Percentiles rank a stretch among this genome's conserved stretches.
Evolutionary conservation across 37 sponge, comb jelly and placozoan species (phyloP).

Genomic region (Cladorhizidae sp.): DNA sequence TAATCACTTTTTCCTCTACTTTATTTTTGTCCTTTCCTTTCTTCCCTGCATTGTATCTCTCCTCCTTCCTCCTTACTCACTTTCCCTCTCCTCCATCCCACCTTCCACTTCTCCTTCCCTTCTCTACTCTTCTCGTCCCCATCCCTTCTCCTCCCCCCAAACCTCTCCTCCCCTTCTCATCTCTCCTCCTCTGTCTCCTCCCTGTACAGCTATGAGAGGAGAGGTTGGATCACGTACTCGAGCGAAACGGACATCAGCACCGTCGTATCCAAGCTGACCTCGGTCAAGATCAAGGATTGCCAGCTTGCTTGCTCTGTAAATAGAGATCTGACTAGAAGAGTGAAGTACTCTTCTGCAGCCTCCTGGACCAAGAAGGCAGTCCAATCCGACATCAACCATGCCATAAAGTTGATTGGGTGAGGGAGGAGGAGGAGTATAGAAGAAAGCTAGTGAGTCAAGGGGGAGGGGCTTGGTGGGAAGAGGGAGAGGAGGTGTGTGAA

Average conservation of each 20-base stretch:
- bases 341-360: conserved; percentile 56
- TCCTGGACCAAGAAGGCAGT: conserved; percentile 56
- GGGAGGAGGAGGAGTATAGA: neutral
- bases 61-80: too few relatives aligned
- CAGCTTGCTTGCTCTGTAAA: conserved; percentile 77
- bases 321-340: conserved; percentile 83
- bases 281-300: conserved; percentile 47
- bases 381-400: conserved; percentile 59
- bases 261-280: conserved; percentile 53
- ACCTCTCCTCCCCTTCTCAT: neutral
- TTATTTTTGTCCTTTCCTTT: too few relatives aligned
- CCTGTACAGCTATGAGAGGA: conserved; percentile 74
- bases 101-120: neutral
- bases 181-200: too few relatives aligned
- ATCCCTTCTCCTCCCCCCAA: neutral
- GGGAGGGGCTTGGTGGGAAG: too few relatives aligned
- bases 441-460: too few relatives aligned
- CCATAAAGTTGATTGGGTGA: conserved; percentile 54
- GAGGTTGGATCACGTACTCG: conserved; percentile 92
- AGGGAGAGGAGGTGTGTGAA: too few relatives aligned
- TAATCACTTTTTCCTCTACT: too few relatives aligned
- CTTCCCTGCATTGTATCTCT: too few relatives aligned
- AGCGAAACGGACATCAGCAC: conserved; percentile 77
- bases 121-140: neutral
- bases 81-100: conserved; percentile 2